Conservation (phyloP, 2,888 invertebrate genomes). For the Lumbricus terrestris region DNA sequence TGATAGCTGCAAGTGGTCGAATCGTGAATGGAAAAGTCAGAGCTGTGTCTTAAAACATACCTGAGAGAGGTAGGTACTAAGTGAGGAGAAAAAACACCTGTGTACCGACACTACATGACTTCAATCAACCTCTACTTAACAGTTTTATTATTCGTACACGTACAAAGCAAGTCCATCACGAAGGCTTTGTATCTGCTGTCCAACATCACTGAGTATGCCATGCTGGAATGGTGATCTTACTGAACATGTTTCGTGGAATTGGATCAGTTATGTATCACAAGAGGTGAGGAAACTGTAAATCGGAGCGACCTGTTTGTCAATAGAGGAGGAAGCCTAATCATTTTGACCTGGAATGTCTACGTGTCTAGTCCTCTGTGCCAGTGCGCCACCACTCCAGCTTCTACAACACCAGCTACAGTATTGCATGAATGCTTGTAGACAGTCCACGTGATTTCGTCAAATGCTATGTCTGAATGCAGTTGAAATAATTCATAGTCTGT, state of each 20-base stretch:
- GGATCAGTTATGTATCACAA: neutral
- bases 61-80: no score
- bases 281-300: neutral
- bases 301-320: neutral
- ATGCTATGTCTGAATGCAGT: neutral
- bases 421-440: neutral
- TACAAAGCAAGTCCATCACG: neutral
- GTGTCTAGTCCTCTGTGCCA: neutral
- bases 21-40: neutral
- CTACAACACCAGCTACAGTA: neutral
- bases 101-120: neutral
- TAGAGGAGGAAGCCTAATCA: no score
- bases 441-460: neutral
- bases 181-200: neutral
- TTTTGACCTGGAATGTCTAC: neutral
- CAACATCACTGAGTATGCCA: neutral
- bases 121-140: neutral
- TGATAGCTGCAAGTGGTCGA: neutral
- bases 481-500: neutral
- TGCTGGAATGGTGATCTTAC: neutral
- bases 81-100: neutral
- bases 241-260: neutral
- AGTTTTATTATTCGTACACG: neutral
- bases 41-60: neutral
- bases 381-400: neutral